Percentiles rank a stretch among this genome's conserved stretches.
phyloP scores from a whole-genome alignment of 2,888 invertebrate species.

The Erebia aethiops region DNA sequence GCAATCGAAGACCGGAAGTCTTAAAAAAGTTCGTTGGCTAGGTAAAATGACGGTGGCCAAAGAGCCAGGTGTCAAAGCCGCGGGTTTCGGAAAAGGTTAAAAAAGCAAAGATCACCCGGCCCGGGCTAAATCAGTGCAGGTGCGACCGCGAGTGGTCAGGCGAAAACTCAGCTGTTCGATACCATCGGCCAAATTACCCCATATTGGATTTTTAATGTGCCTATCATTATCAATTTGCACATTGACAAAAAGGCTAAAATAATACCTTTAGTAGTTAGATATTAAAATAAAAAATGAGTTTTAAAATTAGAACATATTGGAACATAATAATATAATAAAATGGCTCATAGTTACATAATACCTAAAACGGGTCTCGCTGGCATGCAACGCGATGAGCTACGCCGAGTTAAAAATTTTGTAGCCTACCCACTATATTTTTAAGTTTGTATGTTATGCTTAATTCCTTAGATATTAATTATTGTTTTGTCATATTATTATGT shows the following conservation, averaged over 20 bases:
- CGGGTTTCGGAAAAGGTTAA: slow-evolving; percentile 62
- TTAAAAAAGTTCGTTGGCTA: slow-evolving; percentile 44
- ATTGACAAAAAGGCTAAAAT: neutral
- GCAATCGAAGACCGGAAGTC: slow-evolving; percentile 12
- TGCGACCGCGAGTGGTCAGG: slow-evolving; percentile 61
- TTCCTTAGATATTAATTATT: too few relatives aligned
- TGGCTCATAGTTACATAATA: too few relatives aligned
- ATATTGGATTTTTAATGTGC: slow-evolving; percentile 25
- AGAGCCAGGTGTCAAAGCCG: slow-evolving; percentile 68
- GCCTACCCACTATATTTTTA: too few relatives aligned
- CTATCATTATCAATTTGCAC: slow-evolving; percentile 20
- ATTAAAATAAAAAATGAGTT: too few relatives aligned
- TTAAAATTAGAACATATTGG: too few relatives aligned
- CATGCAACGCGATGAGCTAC: too few relatives aligned
- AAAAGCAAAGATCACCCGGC: slow-evolving; percentile 66
- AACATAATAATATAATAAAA: too few relatives aligned
- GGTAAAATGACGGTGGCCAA: slow-evolving; percentile 49
- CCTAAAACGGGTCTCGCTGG: too few relatives aligned
- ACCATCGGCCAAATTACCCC: slow-evolving; percentile 59
- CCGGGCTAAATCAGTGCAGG: slow-evolving; percentile 78
- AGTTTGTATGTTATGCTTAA: too few relatives aligned
- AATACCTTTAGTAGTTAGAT: too few relatives aligned
- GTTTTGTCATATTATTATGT: too few relatives aligned
- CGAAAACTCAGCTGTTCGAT: slow-evolving; percentile 72
- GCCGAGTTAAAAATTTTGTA: too few relatives aligned